Evolutionary conservation across 2,888 invertebrate species (phyloP), one percentile per base, ranked within the genome.

Genomic region (Stratiomys singularior): DNA sequence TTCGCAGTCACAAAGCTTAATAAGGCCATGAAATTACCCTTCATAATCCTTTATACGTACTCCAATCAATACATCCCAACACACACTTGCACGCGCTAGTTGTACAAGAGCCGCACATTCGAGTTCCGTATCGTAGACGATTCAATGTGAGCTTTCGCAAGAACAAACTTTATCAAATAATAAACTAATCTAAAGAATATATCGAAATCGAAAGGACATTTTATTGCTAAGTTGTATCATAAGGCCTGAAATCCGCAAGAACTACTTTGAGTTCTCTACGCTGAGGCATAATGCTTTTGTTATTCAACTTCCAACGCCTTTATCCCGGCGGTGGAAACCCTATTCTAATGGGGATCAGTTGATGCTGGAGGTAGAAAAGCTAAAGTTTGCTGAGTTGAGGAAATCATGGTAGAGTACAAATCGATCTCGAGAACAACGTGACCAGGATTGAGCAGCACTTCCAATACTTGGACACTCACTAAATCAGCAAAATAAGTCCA

Each of bases 111-210:
- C 23, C 64, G 7, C n/a, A 60, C 60, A 21, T 60, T 21, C 13
- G n/a, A 63, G 27, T 63, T 28, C 7, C 27, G 25, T 63, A 63
- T 66, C 66, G 37, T 37, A 18, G 66, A 3, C 27, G 15, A 66
- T 66, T 30, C 66, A 37, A 30, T 37, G 18, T 27, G 37, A 66
- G 18, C 37, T 66, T 66, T 18, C 37, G 5, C 5, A n/a, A 18
- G 66, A 66, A 44, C 15, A n/a, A 66, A 66, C 66, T 66, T 66
- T 66, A 66, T 66, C 66, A 66, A 66, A 66, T 66, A 66, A 66
- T 66, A 37, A 15, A 66, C 66, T 66, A 18, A 4, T 21, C 18
- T n/a, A 28, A 63, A 15, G 28, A 63, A 63, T 28, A 63, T 63
- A 25, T 63, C 63, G 28, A 11, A 46, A 13, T 30, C 15, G 47